Conservation (phyloP, 1,140 invertebrate genomes). For the Helicoverpa zea region DNA sequence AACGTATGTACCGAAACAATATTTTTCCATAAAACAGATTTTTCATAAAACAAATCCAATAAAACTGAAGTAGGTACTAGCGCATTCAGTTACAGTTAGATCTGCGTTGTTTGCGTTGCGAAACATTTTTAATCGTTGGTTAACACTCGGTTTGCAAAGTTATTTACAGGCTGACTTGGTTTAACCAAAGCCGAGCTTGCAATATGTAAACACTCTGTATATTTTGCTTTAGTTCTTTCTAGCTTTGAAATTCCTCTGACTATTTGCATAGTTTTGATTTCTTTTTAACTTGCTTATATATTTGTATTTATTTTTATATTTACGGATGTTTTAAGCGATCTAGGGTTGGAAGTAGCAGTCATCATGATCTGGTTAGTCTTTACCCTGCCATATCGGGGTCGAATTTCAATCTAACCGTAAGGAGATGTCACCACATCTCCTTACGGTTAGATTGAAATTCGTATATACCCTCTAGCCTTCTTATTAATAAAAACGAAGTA, state of each 20-base stretch:
- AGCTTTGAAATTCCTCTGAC: neutral
- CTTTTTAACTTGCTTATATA: neutral
- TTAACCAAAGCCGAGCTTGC: slow-evolving; percentile 1
- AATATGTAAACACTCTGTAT: slow-evolving; percentile 6
- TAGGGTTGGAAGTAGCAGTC: too few relatives aligned
- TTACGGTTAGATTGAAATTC: too few relatives aligned
- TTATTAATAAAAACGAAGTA: too few relatives aligned
- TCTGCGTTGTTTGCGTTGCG: neutral
- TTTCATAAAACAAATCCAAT: neutral
- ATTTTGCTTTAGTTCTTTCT: neutral
- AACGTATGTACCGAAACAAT: neutral
- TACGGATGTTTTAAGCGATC: too few relatives aligned
- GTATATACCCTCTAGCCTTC: too few relatives aligned
- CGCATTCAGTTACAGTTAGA: neutral
- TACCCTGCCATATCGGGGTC: too few relatives aligned
- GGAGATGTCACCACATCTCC: too few relatives aligned
- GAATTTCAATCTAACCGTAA: too few relatives aligned
- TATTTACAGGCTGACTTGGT: slow-evolving; percentile 2
- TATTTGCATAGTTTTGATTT: neutral
- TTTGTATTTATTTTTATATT: neutral
- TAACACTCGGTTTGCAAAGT: neutral
- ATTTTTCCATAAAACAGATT: neutral
- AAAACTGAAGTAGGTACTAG: neutral
- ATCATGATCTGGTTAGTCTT: too few relatives aligned
- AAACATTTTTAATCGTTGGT: slow-evolving; percentile 23